A percentile compares a stretch with the other conserved stretches of the same genome.
Conservation (phyloP, 1,140 invertebrate genomes). For the Drosophila auraria region DNA sequence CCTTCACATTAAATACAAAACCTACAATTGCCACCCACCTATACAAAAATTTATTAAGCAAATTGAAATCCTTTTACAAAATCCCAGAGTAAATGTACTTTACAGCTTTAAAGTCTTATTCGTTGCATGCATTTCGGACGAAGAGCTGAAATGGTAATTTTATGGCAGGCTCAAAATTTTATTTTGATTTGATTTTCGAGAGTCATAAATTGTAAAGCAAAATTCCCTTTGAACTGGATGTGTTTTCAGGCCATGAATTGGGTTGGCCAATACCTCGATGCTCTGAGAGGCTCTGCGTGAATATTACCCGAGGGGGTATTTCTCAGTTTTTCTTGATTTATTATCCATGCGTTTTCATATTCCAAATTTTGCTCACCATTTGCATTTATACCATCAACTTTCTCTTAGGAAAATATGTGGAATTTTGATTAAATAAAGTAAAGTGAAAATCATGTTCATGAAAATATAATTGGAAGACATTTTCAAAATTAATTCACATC, state of each 20-base stretch:
- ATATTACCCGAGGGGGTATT: conserved; percentile 2
- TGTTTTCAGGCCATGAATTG: neutral
- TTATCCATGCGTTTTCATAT: neutral
- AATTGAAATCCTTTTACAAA: neutral
- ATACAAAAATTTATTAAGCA: too few species aligned
- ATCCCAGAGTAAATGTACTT: neutral
- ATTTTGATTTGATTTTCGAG: conserved; percentile 21
- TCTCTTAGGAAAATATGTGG: neutral
- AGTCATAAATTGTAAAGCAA: conserved; percentile 21
- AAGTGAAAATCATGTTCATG: neutral
- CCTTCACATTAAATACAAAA: neutral
- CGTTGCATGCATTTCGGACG: neutral
- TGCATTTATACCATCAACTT: neutral
- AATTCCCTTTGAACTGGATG: conserved; percentile 4
- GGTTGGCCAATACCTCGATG: neutral
- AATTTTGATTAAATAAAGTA: neutral
- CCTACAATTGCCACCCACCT: too few species aligned
- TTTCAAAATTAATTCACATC: neutral
- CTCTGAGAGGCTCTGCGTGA: neutral
- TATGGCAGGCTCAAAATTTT: conserved; percentile 18
- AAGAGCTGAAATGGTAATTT: conserved; percentile 13
- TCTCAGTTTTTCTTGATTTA: conserved; percentile 18
- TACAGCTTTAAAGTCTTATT: neutral
- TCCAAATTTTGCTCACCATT: conserved; percentile 4
- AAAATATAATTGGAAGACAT: neutral